Base-by-base conservation (phyloP, 2,797 vertebrate species). In the Sebastiscus tertius region DNA sequence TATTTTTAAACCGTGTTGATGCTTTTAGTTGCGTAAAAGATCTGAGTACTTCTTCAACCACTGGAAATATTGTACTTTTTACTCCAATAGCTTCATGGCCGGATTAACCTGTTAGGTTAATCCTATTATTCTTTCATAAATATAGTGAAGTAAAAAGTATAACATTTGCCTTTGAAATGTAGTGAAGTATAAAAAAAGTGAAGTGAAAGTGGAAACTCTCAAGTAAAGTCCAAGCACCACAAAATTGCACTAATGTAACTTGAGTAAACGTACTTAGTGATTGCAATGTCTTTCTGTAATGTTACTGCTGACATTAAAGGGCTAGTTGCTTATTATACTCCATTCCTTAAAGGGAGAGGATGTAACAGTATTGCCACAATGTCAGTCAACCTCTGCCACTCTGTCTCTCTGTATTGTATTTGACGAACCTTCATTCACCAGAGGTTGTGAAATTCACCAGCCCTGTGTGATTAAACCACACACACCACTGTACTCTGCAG, bases 401-500 rank as follows among this genome's bases (percentile, higher is more conserved):
- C 39, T 80, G 34, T 29, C 59, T 78, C 56, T 59, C 67, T 75
- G 55, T 18, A 9, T 58, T 63, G 27, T 80, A n/a, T 91, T 88
- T 88, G 77, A 86, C 76, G 34, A 85, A 73, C 67, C 59, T 60
- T 72, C 61, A 90, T 82, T 88, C 75, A 72, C 49, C 39, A 56
- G 63, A 79, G 77, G 91, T 89, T 91, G 92, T 90, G 90, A 92
- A 91, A 93, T 94, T 94, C 89, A 90, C 4, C 91, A 80, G 91
- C 60, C 62, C 12, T n/a, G 66, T 74, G 91, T 81, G 55, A 87
- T 93, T 26, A 75, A 72, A 74, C 62, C 75, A 79, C 66, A 72
- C 55, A 72, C 46, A 63, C 33, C 11, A 4, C 39, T 29, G 20
- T 8, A 33, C 78, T 58, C 69, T 59, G 29, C 52, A 77, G 36